These are phyloP conservation scores for Psettodes erumei DNA, from an alignment of 2,113 vertebrate genomes.

Conservation along the genomic window DNA sequence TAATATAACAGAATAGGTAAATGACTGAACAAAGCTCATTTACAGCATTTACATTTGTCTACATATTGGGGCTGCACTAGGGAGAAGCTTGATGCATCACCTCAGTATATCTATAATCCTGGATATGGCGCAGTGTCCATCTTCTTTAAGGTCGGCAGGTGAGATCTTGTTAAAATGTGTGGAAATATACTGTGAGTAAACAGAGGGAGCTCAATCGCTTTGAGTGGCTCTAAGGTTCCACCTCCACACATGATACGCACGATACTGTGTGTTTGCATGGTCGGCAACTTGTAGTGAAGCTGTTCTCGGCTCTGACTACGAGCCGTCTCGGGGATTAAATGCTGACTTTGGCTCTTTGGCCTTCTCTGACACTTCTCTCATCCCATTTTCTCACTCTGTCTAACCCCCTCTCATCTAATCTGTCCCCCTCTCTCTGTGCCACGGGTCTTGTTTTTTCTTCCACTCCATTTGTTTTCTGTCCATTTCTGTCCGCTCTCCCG, in stretches of 20 bases:
- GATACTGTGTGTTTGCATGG: conserved; percentile 6
- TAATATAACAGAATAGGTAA: neutral
- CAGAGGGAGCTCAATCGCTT: neutral
- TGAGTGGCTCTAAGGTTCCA: conserved; percentile 1
- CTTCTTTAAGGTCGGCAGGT: neutral
- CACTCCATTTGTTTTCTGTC: conserved; percentile 74
- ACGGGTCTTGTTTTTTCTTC: conserved; percentile 66
- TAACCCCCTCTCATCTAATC: conserved; percentile 57
- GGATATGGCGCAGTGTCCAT: neutral
- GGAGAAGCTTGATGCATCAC: neutral
- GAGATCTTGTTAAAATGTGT: conserved; percentile 6
- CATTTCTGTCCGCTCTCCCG: conserved; percentile 40
- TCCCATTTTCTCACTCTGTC: conserved; percentile 62
- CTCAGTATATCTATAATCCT: neutral
- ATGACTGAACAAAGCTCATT: no score
- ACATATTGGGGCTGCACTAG: neutral
- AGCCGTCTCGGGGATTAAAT: conserved; percentile 66
- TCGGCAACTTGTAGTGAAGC: conserved; percentile 26
- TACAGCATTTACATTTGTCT: no score
- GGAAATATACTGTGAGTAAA: neutral
- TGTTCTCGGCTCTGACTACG: conserved; percentile 52
- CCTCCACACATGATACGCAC: conserved; percentile 12
- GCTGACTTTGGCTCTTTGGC: conserved; percentile 68
- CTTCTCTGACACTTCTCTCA: conserved; percentile 57
- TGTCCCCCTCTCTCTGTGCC: conserved; percentile 47